phyloP scores from a whole-genome alignment of 1,140 invertebrate species.

The Chionoecetes opilio region DNA sequence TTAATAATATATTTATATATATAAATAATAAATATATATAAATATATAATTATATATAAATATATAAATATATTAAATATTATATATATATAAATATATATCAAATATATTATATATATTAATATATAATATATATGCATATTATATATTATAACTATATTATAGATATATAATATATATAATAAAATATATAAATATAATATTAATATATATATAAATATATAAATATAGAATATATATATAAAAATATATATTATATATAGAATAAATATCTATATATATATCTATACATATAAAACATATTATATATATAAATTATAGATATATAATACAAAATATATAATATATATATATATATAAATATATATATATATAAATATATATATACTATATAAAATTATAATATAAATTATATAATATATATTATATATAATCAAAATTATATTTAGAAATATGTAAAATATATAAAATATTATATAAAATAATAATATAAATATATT shows the following conservation, averaged over 20 bases:
- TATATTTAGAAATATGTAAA: neutral
- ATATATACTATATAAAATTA: too few relatives aligned
- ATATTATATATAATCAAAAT: neutral
- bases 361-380: constrained; percentile 13
- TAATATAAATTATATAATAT: neutral
- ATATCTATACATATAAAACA: too few relatives aligned
- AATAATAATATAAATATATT: neutral
- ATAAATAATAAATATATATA: neutral
- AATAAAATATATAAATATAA: neutral
- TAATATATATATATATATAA: neutral
- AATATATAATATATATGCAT: too few relatives aligned
- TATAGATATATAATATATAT: too few relatives aligned
- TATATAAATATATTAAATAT: neutral
- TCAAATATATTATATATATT: too few relatives aligned
- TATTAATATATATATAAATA: neutral
- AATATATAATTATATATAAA: neutral
- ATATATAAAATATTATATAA: neutral
- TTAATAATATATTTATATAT: neutral
- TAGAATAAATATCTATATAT: too few relatives aligned
- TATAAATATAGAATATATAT: too few relatives aligned
- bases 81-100: constrained; percentile 6
- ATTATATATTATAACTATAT: too few relatives aligned
- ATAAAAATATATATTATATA: neutral
- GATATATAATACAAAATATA: too few relatives aligned
- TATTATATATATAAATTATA: too few relatives aligned